Base-by-base conservation (phyloP, 1,140 invertebrate genomes). In the Zaprionus tsacasi region DNA sequence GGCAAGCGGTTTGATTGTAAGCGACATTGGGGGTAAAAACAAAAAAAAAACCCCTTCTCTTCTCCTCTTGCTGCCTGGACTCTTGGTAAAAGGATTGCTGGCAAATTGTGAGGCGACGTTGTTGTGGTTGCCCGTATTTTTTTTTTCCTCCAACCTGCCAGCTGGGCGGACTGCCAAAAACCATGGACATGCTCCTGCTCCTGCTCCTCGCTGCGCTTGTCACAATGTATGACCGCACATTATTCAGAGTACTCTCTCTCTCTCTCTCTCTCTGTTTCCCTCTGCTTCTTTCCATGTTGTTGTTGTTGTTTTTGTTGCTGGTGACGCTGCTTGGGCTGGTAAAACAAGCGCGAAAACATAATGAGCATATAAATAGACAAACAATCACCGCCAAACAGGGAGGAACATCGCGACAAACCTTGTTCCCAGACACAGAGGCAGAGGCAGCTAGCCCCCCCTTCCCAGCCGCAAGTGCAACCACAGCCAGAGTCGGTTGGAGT, bases 341-440 rank as follows among this genome's bases (percentile, higher is more conserved):
- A 77, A 83, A 85, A 85, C 81, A 83, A 80, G 81, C 81, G 81
- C 81, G 81, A 83, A 83, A 83, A 83, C 81, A 85, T 83, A 83
- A 83, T 83, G 81, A 83, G 81, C 78, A 81, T 85, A 85, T 85
- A 77, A 80, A 85, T 83, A 85, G 81, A 81, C 81, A 81, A 85
- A 83, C 81, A 77, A 83, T 83, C 81, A 70, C 64, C 68, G 55
- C 36, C 25, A 67, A 66, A 73, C 65, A 48, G 58, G 55, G 45
- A 55, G 8, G 6, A 21, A 36, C 60, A 52, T 35, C 55, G 52
- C 52, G 52, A 65, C 52, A 65, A 65, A 64, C 54, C n/a, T 36
- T 35, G 17, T 65, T 21, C 52, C 52, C 63, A 65, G 61, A 65
- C 61, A 55, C 40, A 45, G n/a, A 65, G 61, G 55, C 61, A 55